Conservation (phyloP, 2,888 invertebrate genomes). For the Lasioglossum zephyrum region DNA sequence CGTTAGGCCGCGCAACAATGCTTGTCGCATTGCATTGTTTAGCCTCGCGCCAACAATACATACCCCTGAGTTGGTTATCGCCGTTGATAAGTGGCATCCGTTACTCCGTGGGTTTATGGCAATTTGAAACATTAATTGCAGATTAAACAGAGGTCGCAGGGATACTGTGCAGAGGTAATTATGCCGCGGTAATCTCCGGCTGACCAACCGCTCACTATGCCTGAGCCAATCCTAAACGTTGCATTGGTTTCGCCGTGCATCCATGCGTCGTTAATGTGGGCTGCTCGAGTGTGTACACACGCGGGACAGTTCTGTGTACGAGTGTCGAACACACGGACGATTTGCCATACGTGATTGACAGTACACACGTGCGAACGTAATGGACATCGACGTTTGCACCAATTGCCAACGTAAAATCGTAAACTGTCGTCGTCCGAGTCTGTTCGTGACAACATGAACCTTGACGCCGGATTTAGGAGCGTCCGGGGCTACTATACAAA, state of each 20-base stretch:
- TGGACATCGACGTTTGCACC: slow-evolving; percentile 63
- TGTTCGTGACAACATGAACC: slow-evolving; percentile 45
- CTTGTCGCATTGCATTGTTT: slow-evolving; percentile 42
- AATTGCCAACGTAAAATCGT: slow-evolving; percentile 55
- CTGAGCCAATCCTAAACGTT: slow-evolving; percentile 75
- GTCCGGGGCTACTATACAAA: slow-evolving; percentile 22
- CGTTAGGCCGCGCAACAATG: slow-evolving; percentile 37
- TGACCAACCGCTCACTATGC: slow-evolving; percentile 78
- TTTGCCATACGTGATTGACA: slow-evolving; percentile 72
- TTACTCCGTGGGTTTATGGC: slow-evolving; percentile 79
- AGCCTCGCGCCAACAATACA: slow-evolving; percentile 45
- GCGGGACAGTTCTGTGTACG: slow-evolving; percentile 19
- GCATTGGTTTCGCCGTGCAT: slow-evolving; percentile 71
- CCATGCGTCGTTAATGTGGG: slow-evolving; percentile 75
- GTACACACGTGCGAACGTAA: slow-evolving; percentile 68
- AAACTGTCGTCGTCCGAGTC: slow-evolving; percentile 45
- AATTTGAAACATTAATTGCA: slow-evolving; percentile 84
- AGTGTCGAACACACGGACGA: slow-evolving; percentile 63
- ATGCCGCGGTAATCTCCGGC: slow-evolving; percentile 82
- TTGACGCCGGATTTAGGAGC: slow-evolving; percentile 52
- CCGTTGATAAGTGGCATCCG: slow-evolving; percentile 81
- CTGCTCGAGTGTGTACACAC: slow-evolving; percentile 44
- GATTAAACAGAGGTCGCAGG: slow-evolving; percentile 80
- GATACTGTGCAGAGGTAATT: slow-evolving; percentile 78
- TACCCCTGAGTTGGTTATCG: slow-evolving; percentile 71